These are phyloP conservation scores for Takifugu ocellatus DNA, from an alignment of 2,797 vertebrate species.

Conservation along the genomic window DNA sequence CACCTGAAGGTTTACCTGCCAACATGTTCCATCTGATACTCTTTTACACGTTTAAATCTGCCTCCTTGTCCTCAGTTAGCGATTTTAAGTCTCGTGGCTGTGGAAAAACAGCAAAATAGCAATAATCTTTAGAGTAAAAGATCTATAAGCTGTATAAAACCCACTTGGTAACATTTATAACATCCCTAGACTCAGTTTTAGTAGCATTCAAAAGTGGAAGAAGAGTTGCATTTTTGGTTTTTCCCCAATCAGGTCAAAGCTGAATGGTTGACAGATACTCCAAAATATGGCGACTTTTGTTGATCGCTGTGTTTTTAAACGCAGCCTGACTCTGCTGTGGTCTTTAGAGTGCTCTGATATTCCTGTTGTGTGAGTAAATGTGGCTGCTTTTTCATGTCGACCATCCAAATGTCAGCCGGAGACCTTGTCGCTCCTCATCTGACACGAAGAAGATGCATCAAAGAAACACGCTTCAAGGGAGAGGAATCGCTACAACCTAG, in stretches of 20 bases:
- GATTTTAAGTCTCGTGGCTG: no score
- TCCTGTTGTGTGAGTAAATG: slow-evolving; percentile 11
- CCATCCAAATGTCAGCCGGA: slow-evolving; percentile 52
- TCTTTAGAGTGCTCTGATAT: slow-evolving; percentile 39
- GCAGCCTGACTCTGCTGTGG: slow-evolving; percentile 1
- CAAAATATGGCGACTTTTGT: slow-evolving; percentile 1
- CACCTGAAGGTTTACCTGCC: slow-evolving; percentile 19
- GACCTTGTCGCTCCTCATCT: slow-evolving; percentile 36
- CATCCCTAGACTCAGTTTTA: slow-evolving; percentile 7
- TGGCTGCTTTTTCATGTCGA: slow-evolving; percentile 18
- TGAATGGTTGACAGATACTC: slow-evolving; percentile 7
- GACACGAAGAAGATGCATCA: slow-evolving; percentile 33
- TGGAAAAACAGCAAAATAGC: no score
- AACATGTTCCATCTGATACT: no score
- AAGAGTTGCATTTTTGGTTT: not conserved
- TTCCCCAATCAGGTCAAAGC: not conserved
- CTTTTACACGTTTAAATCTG: no score
- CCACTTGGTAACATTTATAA: no score
- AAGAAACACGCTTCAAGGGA: slow-evolving; percentile 22
- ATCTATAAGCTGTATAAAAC: no score
- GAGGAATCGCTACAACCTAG: slow-evolving; percentile 27
- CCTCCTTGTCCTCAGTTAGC: no score
- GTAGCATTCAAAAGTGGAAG: not conserved
- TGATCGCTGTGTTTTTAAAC: not conserved
- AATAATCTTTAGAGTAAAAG: no score